These are phyloP conservation scores for Crax fasciolata DNA, from an alignment of 2,797 vertebrate genomes.

Conservation along the genomic window DNA sequence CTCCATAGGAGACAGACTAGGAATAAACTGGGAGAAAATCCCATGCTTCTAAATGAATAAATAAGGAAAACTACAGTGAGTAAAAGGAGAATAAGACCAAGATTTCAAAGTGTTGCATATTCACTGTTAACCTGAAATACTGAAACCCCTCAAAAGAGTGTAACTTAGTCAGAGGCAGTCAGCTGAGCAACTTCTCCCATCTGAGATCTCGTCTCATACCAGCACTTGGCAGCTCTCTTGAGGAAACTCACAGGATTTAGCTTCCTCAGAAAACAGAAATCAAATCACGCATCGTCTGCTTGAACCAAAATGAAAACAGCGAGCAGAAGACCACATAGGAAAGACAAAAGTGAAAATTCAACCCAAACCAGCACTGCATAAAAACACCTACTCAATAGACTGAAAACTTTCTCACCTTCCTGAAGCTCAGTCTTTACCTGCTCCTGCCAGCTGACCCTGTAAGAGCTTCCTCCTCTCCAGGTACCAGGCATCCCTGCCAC, in stretches of 20 bases:
- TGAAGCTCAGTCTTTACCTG: neutral
- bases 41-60: neutral
- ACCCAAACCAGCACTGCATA: accelerated
- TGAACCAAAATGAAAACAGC: neutral
- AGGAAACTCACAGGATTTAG: neutral
- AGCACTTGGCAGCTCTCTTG: neutral
- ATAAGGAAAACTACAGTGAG: neutral
- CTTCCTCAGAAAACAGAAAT: neutral
- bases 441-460: accelerated
- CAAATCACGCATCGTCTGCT: neutral
- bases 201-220: neutral
- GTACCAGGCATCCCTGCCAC: accelerated
- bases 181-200: neutral
- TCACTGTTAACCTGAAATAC: neutral
- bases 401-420: neutral
- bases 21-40: neutral
- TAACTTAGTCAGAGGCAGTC: neutral
- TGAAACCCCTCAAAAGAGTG: neutral
- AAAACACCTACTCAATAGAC: accelerated
- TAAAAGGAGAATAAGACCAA: neutral
- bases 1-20: neutral
- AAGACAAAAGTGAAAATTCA: accelerated
- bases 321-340: neutral
- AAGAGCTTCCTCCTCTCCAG: accelerated
- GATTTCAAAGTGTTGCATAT: neutral